Conservation (phyloP, 2,888 invertebrate genomes). For the Plagodis pulveraria region DNA sequence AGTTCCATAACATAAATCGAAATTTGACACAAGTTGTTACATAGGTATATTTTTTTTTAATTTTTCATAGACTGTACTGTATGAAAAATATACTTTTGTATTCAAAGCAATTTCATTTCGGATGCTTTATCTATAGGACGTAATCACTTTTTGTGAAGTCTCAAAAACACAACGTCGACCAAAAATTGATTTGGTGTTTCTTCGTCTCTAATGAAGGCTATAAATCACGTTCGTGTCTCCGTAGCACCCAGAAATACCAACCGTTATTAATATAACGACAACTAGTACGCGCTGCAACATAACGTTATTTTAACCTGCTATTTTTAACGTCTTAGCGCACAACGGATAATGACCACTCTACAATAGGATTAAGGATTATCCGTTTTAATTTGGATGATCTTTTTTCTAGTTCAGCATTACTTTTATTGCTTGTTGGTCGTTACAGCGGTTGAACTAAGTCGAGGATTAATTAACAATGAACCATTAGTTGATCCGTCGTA, state of each 20-base stretch:
- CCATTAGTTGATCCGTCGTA: not conserved
- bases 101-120: too few relatives aligned
- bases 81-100: too few relatives aligned
- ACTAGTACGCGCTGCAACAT: slow-evolving; percentile 18
- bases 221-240: slow-evolving; percentile 64
- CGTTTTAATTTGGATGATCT: slow-evolving; percentile 22
- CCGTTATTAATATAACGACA: slow-evolving; percentile 53
- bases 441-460: slow-evolving; percentile 18
- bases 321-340: slow-evolving; percentile 8
- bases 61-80: too few relatives aligned
- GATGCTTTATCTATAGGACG: too few relatives aligned
- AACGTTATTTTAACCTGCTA: slow-evolving; percentile 26
- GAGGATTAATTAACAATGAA: slow-evolving; percentile 29
- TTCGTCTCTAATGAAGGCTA: slow-evolving; percentile 56
- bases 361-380: slow-evolving; percentile 14
- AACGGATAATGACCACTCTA: slow-evolving; percentile 4
- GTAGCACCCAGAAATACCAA: slow-evolving; percentile 60
- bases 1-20: too few relatives aligned
- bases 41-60: too few relatives aligned
- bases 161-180: not conserved
- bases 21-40: too few relatives aligned
- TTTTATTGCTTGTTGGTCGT: slow-evolving; percentile 10
- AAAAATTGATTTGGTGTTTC: slow-evolving; percentile 15
- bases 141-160: not conserved
- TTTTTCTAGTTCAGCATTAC: slow-evolving; percentile 23